Evolutionary conservation across 2,113 vertebrate species (phyloP).

Genomic region (Tachuris rubrigastra): DNA sequence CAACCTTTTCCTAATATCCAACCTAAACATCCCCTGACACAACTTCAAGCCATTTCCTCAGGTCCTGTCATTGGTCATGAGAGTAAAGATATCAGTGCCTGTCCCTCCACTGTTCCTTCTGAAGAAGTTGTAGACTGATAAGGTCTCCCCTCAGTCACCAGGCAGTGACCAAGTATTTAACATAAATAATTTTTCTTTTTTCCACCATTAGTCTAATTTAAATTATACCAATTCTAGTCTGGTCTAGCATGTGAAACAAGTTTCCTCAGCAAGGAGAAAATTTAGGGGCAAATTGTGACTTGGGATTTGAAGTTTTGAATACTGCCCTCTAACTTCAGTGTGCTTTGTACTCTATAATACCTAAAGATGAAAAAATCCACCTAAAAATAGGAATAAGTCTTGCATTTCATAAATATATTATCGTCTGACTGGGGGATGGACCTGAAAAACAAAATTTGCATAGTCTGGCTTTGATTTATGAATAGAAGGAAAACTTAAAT

Average conservation of each 20-base stretch:
- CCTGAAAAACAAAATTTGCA: constrained; percentile 48
- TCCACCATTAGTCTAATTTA: background rate
- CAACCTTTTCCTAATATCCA: background rate
- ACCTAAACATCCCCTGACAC: background rate
- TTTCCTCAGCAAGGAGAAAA: background rate
- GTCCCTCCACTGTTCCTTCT: background rate
- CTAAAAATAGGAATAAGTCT: background rate
- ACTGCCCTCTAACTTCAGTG: background rate
- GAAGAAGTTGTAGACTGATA: background rate
- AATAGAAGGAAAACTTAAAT: constrained; percentile 48
- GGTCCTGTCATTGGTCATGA: background rate
- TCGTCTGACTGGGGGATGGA: background rate
- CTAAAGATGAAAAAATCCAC: background rate
- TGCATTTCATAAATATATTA: constrained; percentile 1
- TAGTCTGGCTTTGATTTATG: constrained; percentile 34
- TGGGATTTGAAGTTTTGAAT: background rate
- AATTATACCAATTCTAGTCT: rapidly evolving
- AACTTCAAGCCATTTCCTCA: background rate
- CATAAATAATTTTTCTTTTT: background rate
- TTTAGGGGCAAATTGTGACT: background rate
- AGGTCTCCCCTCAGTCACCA: background rate
- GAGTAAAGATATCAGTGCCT: background rate
- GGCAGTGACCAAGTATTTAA: background rate
- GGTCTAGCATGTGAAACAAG: background rate
- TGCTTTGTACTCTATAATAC: background rate